These are phyloP conservation scores for Cenopis cana DNA, from an alignment of 2,888 invertebrate genomes.

Conservation along the genomic window DNA sequence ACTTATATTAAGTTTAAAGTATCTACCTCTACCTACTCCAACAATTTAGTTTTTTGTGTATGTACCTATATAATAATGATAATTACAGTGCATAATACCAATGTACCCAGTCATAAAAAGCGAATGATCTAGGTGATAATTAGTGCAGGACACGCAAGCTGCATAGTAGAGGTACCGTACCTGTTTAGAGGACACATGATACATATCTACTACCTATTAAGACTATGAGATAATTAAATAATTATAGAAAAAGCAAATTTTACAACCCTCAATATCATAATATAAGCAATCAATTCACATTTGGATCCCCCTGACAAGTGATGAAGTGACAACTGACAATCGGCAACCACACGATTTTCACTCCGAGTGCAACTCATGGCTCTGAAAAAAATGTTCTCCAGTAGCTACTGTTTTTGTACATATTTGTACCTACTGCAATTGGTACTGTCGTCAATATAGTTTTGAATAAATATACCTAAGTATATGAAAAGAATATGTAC, in stretches of 20 bases:
- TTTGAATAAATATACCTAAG: background rate
- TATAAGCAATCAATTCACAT: too few species aligned
- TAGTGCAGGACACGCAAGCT: conserved; percentile 22
- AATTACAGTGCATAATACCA: conserved; percentile 12
- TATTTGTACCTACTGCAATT: too few species aligned
- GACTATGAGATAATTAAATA: background rate
- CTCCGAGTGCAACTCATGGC: too few species aligned
- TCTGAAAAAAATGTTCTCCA: too few species aligned
- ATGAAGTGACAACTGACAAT: too few species aligned
- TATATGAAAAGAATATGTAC: background rate
- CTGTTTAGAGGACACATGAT: background rate
- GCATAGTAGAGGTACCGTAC: background rate
- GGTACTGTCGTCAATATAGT: too few species aligned
- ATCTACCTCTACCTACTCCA: background rate
- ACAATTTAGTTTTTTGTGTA: conserved; percentile 1
- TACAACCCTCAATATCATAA: background rate
- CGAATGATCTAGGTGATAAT: conserved; percentile 26
- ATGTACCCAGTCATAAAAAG: conserved; percentile 18
- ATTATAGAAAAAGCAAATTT: background rate
- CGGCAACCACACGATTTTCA: too few species aligned
- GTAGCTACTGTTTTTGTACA: too few species aligned
- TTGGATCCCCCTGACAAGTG: too few species aligned
- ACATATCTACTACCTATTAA: background rate
- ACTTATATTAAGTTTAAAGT: background rate
- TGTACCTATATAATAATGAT: conserved; percentile 11